Evolutionary conservation across 1,140 invertebrate species (phyloP).

Genomic region (Zaprionus ornatus): DNA sequence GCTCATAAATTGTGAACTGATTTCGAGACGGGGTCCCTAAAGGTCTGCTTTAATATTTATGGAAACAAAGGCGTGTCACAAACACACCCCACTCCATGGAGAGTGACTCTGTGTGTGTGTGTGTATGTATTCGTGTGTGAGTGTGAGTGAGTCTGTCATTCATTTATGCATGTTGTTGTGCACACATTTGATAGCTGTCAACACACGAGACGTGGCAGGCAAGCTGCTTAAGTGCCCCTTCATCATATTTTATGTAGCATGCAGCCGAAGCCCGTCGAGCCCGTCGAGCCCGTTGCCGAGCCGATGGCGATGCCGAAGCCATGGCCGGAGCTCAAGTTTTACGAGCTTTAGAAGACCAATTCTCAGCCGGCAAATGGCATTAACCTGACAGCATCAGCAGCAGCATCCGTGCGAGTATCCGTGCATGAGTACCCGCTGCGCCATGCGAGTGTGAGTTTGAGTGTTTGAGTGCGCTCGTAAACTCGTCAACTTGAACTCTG

Average conservation of each 20-base stretch:
- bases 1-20: conserved; percentile 68
- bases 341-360: conserved; percentile 66
- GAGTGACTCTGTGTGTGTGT: conserved; percentile 10
- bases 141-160: conserved; percentile 52
- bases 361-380: conserved; percentile 51
- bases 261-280: conserved; percentile 17
- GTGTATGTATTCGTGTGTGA: conserved; percentile 16
- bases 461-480: conserved; percentile 23
- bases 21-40: conserved; percentile 43
- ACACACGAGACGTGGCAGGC: conserved; percentile 41
- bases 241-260: conserved; percentile 77
- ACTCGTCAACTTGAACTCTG: conserved; percentile 28
- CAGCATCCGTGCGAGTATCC: conserved; percentile 19
- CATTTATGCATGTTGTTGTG: conserved; percentile 74
- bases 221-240: conserved; percentile 73
- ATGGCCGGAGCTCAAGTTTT: conserved; percentile 38
- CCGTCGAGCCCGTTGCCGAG: not conserved
- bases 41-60: conserved; percentile 76
- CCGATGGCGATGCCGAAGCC: not conserved
- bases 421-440: not conserved
- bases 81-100: conserved; percentile 15
- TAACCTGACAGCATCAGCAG: conserved; percentile 43
- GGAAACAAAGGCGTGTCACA: conserved; percentile 66
- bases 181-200: conserved; percentile 79
- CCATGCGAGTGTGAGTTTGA: not conserved